These are phyloP conservation scores for Amazona guildingii DNA, from an alignment of 2,113 vertebrate species.

Conservation along the genomic window DNA sequence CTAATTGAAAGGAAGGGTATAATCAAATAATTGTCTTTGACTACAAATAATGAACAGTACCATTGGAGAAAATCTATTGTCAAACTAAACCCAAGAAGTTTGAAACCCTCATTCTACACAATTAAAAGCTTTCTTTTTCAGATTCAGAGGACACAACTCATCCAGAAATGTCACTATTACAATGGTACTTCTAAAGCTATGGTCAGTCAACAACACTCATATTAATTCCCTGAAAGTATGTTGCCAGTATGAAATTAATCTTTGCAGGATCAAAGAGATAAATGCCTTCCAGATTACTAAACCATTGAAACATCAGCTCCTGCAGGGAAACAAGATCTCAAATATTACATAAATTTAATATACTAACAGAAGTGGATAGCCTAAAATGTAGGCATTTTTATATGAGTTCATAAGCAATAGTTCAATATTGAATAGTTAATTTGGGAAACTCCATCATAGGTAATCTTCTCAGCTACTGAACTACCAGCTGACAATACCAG, in stretches of 20 bases:
- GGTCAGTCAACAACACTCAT: neutral
- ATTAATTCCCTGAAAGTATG: neutral
- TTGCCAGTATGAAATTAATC: neutral
- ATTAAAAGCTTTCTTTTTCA: slow-evolving; percentile 25
- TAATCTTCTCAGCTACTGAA: neutral
- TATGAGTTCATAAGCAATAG: neutral
- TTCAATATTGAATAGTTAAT: neutral
- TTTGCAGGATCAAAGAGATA: neutral
- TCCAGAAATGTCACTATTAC: neutral
- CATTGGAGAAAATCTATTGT: slow-evolving; percentile 61
- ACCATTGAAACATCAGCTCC: neutral
- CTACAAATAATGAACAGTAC: slow-evolving; percentile 56
- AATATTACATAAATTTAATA: neutral
- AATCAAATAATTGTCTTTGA: slow-evolving; percentile 62
- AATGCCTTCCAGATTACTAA: neutral
- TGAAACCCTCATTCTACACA: slow-evolving; percentile 14
- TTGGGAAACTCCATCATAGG: neutral
- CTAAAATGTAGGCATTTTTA: neutral
- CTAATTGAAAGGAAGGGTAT: slow-evolving; percentile 64
- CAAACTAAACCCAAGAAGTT: neutral
- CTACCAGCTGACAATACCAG: neutral
- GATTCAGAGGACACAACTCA: neutral
- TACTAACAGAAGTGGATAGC: neutral
- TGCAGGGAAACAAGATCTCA: neutral
- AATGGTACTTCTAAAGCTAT: neutral